These are phyloP conservation scores for Taurulus bubalis DNA, from an alignment of 2,113 vertebrate genomes.

Conservation along the genomic window DNA sequence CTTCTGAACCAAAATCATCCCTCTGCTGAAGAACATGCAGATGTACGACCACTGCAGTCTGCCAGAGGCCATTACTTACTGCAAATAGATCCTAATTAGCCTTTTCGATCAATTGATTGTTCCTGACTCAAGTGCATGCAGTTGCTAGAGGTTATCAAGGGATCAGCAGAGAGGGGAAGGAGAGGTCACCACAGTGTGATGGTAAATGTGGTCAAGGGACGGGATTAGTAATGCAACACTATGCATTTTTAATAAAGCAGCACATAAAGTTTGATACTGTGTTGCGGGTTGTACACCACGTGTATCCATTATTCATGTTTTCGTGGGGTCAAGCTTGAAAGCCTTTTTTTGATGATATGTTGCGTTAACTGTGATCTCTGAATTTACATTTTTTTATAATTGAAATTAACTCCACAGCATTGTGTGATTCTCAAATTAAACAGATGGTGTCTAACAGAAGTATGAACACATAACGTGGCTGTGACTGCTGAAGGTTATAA, in stretches of 20 bases:
- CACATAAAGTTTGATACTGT: neutral
- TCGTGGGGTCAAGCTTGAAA: neutral
- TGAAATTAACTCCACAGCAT: neutral
- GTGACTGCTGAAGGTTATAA: neutral
- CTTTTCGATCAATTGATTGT: slow-evolving; percentile 35
- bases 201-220: slow-evolving; percentile 9
- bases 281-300: neutral
- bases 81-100: slow-evolving; percentile 45
- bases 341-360: neutral
- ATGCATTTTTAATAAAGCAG: neutral
- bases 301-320: neutral
- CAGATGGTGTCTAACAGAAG: slow-evolving; percentile 24
- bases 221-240: neutral
- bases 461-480: neutral
- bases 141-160: slow-evolving; percentile 35
- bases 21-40: slow-evolving; percentile 2
- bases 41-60: slow-evolving; percentile 11
- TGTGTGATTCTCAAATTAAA: neutral
- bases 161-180: slow-evolving; percentile 16
- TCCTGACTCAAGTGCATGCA: slow-evolving; percentile 23
- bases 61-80: slow-evolving; percentile 37
- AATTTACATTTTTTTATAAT: neutral
- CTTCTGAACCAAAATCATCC: neutral
- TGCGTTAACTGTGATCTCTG: neutral
- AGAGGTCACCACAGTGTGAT: slow-evolving; percentile 3